A percentile compares a stretch with the other conserved stretches of the same genome.
These are phyloP conservation scores for Copidosoma aretas DNA, from an alignment of 2,888 invertebrate species.

Conservation along the genomic window DNA sequence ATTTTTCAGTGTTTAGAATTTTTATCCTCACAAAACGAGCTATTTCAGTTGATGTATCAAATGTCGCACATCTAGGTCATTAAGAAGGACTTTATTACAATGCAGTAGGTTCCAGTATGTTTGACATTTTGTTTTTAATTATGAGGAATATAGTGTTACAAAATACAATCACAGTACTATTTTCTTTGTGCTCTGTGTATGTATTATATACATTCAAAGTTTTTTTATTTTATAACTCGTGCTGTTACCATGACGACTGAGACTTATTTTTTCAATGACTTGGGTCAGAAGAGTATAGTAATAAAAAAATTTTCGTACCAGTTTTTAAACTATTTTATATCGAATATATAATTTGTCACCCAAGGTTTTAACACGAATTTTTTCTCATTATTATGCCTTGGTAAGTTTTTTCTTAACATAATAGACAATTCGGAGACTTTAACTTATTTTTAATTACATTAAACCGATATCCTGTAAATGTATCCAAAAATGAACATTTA, in stretches of 20 bases:
- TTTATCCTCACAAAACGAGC: constrained; percentile 51
- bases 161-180: constrained; percentile 24
- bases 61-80: constrained; percentile 49
- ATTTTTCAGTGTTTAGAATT: constrained; percentile 39
- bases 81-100: constrained; percentile 39
- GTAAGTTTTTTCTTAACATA: constrained; percentile 46
- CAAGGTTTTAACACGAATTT: constrained; percentile 11
- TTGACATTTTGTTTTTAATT: constrained; percentile 30
- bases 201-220: background rate
- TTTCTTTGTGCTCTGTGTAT: constrained; percentile 8
- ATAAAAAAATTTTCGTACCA: constrained; percentile 28
- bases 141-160: constrained; percentile 23
- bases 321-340: background rate
- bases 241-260: constrained; percentile 32
- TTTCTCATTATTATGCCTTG: constrained; percentile 47
- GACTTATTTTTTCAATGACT: constrained; percentile 5
- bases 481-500: constrained; percentile 6
- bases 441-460: background rate
- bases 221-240: constrained; percentile 23
- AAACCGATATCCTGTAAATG: background rate
- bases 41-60: constrained; percentile 50
- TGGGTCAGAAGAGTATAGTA: background rate
- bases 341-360: constrained; percentile 11
- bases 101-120: constrained; percentile 36
- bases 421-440: background rate